Conservation (phyloP, 2,113 vertebrate species). For the Ceuthmochares aereus region DNA sequence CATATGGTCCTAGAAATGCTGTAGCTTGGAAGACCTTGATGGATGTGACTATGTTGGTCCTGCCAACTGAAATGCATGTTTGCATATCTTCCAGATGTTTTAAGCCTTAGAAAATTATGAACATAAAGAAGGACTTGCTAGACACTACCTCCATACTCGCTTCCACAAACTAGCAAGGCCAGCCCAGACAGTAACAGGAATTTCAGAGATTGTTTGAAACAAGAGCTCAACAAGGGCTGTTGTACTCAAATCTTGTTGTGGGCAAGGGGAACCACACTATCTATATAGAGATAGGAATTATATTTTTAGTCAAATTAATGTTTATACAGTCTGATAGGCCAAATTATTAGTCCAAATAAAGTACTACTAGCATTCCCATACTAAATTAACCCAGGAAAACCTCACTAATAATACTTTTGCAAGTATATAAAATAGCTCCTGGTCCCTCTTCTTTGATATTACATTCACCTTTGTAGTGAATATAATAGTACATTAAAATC, state of each 20-base stretch:
- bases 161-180: neutral
- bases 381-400: neutral
- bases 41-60: neutral
- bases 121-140: neutral
- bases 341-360: neutral
- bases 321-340: neutral
- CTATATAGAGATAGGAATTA: neutral
- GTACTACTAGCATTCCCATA: neutral
- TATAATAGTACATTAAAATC: neutral
- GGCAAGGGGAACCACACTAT: neutral
- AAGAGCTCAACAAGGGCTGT: neutral
- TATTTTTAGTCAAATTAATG: neutral
- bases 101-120: neutral
- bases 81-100: neutral
- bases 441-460: neutral
- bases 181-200: neutral
- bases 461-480: neutral
- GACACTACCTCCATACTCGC: neutral
- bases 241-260: neutral
- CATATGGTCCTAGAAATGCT: neutral
- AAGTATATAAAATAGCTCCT: neutral
- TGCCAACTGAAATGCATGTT: neutral
- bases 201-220: neutral
- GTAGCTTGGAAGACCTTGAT: neutral
- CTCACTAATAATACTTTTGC: neutral